Conservation (phyloP, 2,888 invertebrate genomes). For the Caenorhabditis sp. region DNA sequence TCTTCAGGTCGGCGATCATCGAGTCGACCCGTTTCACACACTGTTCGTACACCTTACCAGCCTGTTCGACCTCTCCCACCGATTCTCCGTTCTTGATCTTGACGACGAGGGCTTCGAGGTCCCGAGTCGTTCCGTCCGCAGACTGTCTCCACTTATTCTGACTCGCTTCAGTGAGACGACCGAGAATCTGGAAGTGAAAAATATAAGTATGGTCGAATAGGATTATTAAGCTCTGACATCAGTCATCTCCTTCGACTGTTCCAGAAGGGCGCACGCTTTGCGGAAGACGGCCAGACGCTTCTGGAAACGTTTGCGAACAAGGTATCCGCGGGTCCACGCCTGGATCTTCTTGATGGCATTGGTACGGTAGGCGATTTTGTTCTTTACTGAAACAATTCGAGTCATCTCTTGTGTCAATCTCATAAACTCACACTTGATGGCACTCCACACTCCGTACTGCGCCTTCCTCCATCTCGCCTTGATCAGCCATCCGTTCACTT, state of each 20-base stretch:
- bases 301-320: conserved; percentile 84
- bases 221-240: conserved; percentile 49
- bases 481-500: conserved; percentile 92
- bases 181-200: conserved; percentile 41
- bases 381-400: conserved; percentile 93
- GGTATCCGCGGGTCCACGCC: conserved; percentile 88
- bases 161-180: conserved; percentile 39
- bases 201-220: too few species aligned
- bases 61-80: conserved; percentile 41
- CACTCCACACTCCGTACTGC: conserved; percentile 91
- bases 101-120: conserved; percentile 51
- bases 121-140: conserved; percentile 35
- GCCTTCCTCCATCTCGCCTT: conserved; percentile 93
- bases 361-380: conserved; percentile 91
- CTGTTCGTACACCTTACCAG: conserved; percentile 56
- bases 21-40: conserved; percentile 63
- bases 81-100: conserved; percentile 50
- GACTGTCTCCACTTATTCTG: conserved; percentile 54
- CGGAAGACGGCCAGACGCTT: conserved; percentile 62
- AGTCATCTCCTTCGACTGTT: conserved; percentile 59
- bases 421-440: conserved; percentile 88
- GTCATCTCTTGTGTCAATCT: background rate
- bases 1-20: conserved; percentile 60
- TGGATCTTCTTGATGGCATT: conserved; percentile 88
- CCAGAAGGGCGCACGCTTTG: conserved; percentile 53